phyloP scores from a whole-genome alignment of 2,113 vertebrate species.

The Ophthalmolycus amberensis region DNA sequence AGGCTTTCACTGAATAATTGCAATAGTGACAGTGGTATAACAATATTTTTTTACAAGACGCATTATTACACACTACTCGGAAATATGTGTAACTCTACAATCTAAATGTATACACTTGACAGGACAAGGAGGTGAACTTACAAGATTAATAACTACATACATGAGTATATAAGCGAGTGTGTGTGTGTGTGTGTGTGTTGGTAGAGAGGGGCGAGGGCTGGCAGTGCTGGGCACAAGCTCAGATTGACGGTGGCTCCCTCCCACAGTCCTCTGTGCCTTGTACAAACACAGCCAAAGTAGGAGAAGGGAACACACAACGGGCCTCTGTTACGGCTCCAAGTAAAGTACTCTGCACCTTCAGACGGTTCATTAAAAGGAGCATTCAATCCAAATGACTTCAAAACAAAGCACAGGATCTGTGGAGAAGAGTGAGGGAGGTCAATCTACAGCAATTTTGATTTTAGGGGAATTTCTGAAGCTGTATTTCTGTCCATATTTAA shows the following conservation, averaged over 20 bases:
- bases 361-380: conserved; percentile 1
- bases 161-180: neutral
- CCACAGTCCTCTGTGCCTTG: conserved; percentile 4
- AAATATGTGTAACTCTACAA: neutral
- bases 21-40: neutral
- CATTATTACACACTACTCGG: neutral
- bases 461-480: neutral
- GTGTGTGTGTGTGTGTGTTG: conserved; percentile 22
- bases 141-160: conserved; percentile 1
- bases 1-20: neutral
- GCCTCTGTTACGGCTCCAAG: conserved; percentile 8
- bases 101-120: neutral
- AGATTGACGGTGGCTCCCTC: conserved; percentile 21
- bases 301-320: conserved; percentile 24
- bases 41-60: no score
- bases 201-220: conserved; percentile 13
- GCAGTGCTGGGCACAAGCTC: conserved; percentile 58
- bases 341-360: neutral
- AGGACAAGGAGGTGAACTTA: neutral
- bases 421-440: neutral
- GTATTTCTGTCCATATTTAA: neutral
- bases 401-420: neutral
- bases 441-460: neutral
- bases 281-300: conserved; percentile 39
- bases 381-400: neutral